phyloP scores from a whole-genome alignment of 2,888 invertebrate species.

The Amiota mariae region DNA sequence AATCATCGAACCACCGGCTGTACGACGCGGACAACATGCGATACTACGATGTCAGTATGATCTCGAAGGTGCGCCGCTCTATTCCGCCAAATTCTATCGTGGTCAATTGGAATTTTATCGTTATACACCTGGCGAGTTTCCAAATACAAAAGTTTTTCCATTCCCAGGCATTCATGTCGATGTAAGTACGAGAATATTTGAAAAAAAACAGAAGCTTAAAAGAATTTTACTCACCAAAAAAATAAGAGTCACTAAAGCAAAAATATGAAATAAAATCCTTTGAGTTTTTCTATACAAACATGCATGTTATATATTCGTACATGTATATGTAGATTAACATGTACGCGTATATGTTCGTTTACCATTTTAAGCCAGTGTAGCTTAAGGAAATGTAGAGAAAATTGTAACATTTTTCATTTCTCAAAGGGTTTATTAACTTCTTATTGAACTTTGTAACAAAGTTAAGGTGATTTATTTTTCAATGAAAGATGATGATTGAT shows the following conservation, averaged over 20 bases:
- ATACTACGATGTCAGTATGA: slow-evolving; percentile 84
- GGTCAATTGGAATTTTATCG: slow-evolving; percentile 89
- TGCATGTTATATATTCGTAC: background rate
- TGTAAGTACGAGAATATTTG: slow-evolving; percentile 78
- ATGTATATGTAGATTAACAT: background rate
- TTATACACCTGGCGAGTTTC: slow-evolving; percentile 84
- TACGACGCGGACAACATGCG: slow-evolving; percentile 80
- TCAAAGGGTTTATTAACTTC: too few species aligned
- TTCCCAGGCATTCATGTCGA: slow-evolving; percentile 85
- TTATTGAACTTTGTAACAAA: background rate
- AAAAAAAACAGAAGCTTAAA: slow-evolving; percentile 36
- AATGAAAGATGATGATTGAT: background rate
- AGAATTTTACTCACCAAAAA: slow-evolving; percentile 32
- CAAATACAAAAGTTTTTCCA: slow-evolving; percentile 83
- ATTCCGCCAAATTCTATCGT: slow-evolving; percentile 91
- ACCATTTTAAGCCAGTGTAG: slow-evolving; percentile 16
- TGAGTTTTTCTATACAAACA: background rate
- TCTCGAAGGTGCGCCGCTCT: slow-evolving; percentile 83
- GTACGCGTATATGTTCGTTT: background rate
- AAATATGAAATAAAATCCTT: slow-evolving; percentile 18
- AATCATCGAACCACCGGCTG: slow-evolving; percentile 81
- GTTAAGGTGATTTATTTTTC: too few species aligned
- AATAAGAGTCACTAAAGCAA: too few species aligned
- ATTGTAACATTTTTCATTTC: too few species aligned
- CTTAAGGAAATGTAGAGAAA: background rate